Conservation (phyloP, 30 jellyfish, hydroid and myxozoan genomes). For the Chironex yamaguchii region DNA sequence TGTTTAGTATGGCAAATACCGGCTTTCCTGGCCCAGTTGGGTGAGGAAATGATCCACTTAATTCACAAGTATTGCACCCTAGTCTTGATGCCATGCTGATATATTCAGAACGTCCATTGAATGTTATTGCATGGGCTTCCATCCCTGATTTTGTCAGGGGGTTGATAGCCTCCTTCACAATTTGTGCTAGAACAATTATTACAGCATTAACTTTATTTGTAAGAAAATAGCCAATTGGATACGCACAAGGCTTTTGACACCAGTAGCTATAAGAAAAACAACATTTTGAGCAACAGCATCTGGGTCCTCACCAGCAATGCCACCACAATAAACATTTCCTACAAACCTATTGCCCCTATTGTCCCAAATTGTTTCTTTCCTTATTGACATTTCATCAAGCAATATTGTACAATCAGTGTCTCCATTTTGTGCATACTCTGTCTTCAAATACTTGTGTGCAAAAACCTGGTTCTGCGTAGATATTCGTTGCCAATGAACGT, state of each 20-base stretch:
- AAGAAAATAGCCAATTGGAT: slow-evolving; percentile 48
- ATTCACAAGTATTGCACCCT: slow-evolving; percentile 16
- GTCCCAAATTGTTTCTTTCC: slow-evolving; percentile 22
- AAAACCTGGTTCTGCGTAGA: slow-evolving; percentile 63
- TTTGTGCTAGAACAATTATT: background rate
- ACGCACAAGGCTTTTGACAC: slow-evolving; percentile 34
- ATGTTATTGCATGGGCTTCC: slow-evolving; percentile 20
- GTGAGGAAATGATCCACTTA: slow-evolving; percentile 18
- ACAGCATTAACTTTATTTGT: slow-evolving; percentile 1
- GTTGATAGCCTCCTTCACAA: slow-evolving; percentile 12
- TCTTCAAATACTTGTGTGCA: background rate
- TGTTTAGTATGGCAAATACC: slow-evolving; percentile 6
- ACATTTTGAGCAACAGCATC: slow-evolving; percentile 54
- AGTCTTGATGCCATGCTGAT: slow-evolving; percentile 20
- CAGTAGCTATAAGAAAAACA: slow-evolving; percentile 39
- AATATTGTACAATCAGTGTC: slow-evolving; percentile 15
- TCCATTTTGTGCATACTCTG: background rate
- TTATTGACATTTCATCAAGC: slow-evolving; percentile 48
- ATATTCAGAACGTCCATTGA: slow-evolving; percentile 33
- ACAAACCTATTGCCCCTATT: slow-evolving; percentile 6
- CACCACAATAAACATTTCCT: slow-evolving; percentile 48
- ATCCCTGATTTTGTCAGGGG: slow-evolving; percentile 22
- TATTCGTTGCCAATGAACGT: slow-evolving; percentile 40
- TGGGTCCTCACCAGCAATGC: slow-evolving; percentile 2
- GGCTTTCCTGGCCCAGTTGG: background rate